Base-by-base conservation (phyloP, 2,797 vertebrate species). In the Gambelia wislizenii region DNA sequence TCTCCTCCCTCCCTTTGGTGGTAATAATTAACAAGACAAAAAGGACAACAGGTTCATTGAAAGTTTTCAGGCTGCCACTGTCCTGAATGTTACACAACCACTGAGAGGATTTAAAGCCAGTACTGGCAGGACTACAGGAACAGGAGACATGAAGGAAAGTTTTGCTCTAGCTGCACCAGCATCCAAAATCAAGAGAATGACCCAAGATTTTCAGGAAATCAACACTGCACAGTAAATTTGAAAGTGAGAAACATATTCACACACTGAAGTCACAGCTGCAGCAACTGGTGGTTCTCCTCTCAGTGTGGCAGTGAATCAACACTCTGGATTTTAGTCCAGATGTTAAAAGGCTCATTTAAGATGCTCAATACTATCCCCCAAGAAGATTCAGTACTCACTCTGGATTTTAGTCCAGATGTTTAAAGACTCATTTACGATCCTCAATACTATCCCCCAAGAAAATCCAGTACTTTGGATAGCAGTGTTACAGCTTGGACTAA, bases 181-280 rank as follows among this genome's bases (percentile, higher is more conserved):
- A 88, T 79, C 83, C 64, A 6, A 90, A 88, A 89, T 74, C 80
- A 90, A 42, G 69, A 72, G 80, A 54, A 56, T 87, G 90, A 87
- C 4, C 81, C 87, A 91, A 92, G 70, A 52, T 84, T 91, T 56
- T 92, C 61, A 85, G 75, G 89, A 75, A 84, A 91, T 91, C 86
- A 4, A 89, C 91, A 89, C 49, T 86, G 54, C 61, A 72, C 4
- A 89, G 80, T 79, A 85, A 94, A 91, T 80, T 1, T 2, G 88
- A 92, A 90, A 89, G 85, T 79, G 22, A 69, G 14, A 14, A 7
- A 1, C 0, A n/a, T 84, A 44, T 47, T 67, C 25, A 52, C 14
- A 47, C 30, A n/a, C 70, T 27, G 67, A 44, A n/a, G 30, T 56
- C 49, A 72, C 16, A 56, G 16, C 36, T 86, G 44, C 22, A 20